These are phyloP conservation scores for Coendou prehensilis DNA, from an alignment of 2,797 vertebrate genomes.

Conservation along the genomic window DNA sequence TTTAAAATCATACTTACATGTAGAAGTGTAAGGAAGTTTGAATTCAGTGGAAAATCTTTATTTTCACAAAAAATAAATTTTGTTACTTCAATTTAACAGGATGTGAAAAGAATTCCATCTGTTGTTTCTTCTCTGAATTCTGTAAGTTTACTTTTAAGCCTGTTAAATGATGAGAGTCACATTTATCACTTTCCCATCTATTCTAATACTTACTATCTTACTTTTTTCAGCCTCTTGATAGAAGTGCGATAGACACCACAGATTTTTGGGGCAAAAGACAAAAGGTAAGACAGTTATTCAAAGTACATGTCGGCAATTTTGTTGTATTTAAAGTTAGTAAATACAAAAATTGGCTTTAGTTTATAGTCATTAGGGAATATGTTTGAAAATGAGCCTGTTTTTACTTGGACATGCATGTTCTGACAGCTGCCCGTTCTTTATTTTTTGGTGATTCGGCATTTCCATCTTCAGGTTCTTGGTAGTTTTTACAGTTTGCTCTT, in stretches of 20 bases:
- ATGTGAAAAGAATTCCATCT: constrained; percentile 98
- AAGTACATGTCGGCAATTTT: neutral
- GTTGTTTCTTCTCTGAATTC: constrained; percentile 90
- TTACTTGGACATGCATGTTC: neutral
- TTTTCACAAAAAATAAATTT: constrained; percentile 54
- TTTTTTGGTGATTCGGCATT: constrained; percentile 37
- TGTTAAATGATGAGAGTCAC: constrained; percentile 58
- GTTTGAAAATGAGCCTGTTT: constrained; percentile 33
- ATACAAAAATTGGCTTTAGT: neutral
- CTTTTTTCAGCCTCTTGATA: constrained; percentile 91
- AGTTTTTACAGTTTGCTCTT: constrained; percentile 39
- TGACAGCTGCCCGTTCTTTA: neutral
- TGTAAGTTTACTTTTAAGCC: constrained; percentile 90
- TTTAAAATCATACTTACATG: constrained; percentile 64
- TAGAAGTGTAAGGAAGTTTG: constrained; percentile 5
- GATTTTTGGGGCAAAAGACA: constrained; percentile 92
- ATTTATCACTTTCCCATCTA: neutral
- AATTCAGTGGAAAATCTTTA: constrained; percentile 67
- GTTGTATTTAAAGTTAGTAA: constrained; percentile 9
- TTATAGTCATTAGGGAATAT: neutral
- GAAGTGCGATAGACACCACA: constrained; percentile 88
- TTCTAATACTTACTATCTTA: constrained; percentile 71
- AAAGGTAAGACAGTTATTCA: constrained; percentile 90
- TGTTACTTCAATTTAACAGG: constrained; percentile 89
- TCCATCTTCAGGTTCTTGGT: neutral